Percentiles rank a stretch among this genome's conserved stretches.
Conservation (phyloP, 92 coral and sea anemone species). For the Porites divaricata region DNA sequence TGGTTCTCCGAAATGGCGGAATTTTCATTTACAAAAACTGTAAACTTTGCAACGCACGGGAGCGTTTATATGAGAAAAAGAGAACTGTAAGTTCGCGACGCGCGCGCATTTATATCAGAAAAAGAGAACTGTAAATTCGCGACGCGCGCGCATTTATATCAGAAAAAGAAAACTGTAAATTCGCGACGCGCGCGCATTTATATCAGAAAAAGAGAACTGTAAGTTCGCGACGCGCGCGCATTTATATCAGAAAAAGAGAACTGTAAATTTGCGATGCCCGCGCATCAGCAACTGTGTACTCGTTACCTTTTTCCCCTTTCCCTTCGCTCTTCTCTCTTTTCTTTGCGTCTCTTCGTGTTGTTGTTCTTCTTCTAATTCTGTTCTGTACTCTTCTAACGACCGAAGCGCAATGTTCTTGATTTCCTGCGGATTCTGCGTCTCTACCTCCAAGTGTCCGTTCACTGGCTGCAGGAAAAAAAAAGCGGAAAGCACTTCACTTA, state of each 20-base stretch:
- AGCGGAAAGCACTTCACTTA: not conserved
- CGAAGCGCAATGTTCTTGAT: slow-evolving; percentile 50
- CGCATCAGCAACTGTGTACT: not conserved
- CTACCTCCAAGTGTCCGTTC: slow-evolving; percentile 57
- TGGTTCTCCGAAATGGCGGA: too few species aligned
- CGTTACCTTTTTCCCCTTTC: slow-evolving; percentile 10
- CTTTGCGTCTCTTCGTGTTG: too few species aligned
- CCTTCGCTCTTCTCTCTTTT: not conserved
- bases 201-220: too few species aligned
- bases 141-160: too few species aligned
- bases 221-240: too few species aligned
- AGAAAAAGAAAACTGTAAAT: not conserved
- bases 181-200: too few species aligned
- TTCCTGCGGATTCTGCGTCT: slow-evolving; percentile 67
- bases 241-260: not conserved
- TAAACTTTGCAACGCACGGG: too few species aligned
- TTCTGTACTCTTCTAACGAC: slow-evolving; percentile 54
- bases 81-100: too few species aligned
- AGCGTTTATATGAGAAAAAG: too few species aligned
- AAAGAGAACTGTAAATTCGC: not conserved
- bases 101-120: not conserved
- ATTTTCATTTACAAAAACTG: too few species aligned
- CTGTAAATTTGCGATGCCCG: not conserved
- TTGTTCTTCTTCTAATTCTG: slow-evolving; percentile 32
- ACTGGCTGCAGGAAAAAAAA: slow-evolving; percentile 46